Conservation (phyloP, 1,140 invertebrate species). For the Bombus waltoni region DNA sequence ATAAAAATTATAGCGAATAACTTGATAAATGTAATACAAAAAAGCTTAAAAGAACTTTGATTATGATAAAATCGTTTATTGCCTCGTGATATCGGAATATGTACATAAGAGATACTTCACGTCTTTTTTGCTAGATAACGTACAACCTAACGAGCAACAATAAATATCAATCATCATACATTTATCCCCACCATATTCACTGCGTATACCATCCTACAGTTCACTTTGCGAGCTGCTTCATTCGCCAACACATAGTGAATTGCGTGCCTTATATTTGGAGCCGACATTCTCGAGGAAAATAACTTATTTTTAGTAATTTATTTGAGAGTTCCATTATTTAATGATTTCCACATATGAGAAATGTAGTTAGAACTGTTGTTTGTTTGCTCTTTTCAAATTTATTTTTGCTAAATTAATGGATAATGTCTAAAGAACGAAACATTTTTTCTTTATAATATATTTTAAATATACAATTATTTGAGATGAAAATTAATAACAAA, state of each 20-base stretch:
- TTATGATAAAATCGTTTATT: slow-evolving; percentile 3
- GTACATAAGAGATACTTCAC: background rate
- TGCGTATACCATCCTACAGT: slow-evolving; percentile 19
- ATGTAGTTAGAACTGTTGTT: background rate
- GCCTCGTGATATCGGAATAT: too few relatives aligned
- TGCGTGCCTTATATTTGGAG: slow-evolving; percentile 5
- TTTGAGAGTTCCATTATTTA: background rate
- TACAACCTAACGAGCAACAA: background rate
- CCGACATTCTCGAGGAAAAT: slow-evolving; percentile 16
- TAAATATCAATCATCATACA: slow-evolving; percentile 57
- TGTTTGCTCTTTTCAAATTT: background rate
- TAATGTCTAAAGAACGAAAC: background rate
- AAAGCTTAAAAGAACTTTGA: background rate
- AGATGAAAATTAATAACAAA: too few relatives aligned
- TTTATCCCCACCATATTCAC: slow-evolving; percentile 37
- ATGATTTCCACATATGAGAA: background rate
- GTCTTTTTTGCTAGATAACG: too few relatives aligned
- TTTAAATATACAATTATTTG: background rate
- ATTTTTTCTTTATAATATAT: background rate
- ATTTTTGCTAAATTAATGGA: background rate
- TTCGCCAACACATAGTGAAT: background rate
- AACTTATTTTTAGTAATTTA: background rate
- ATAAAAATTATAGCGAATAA: background rate
- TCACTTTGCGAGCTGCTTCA: slow-evolving; percentile 34
- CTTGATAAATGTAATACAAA: background rate